phyloP scores from a whole-genome alignment of 2,113 vertebrate species.

The Microtus montanus region DNA sequence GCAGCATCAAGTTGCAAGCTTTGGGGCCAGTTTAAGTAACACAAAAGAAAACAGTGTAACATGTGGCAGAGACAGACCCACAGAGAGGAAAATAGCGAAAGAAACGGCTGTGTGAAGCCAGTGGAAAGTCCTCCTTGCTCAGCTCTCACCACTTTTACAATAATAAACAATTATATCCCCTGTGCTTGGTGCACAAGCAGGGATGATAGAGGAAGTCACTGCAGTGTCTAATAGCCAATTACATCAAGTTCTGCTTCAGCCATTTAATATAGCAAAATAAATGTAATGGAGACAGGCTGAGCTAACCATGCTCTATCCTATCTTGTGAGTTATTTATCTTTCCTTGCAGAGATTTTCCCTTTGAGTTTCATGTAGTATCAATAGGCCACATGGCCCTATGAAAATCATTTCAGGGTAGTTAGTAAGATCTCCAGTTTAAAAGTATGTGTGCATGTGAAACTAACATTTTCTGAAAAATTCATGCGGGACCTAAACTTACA shows the following conservation, averaged over 20 bases:
- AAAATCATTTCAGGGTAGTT: background rate
- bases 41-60: slow-evolving; percentile 77
- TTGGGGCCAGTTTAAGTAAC: slow-evolving; percentile 81
- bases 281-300: background rate
- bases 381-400: background rate
- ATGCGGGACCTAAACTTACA: background rate
- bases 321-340: background rate
- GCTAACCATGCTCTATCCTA: background rate
- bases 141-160: slow-evolving; percentile 29
- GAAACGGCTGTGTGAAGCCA: slow-evolving; percentile 1
- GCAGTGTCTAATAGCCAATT: background rate
- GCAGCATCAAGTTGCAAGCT: slow-evolving; percentile 72
- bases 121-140: slow-evolving; percentile 39
- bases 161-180: slow-evolving; percentile 52
- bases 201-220: background rate
- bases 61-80: slow-evolving; percentile 40
- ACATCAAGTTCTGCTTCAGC: background rate
- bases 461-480: background rate
- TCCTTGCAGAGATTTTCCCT: background rate
- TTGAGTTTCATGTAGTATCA: slow-evolving; percentile 27
- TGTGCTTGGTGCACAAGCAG: background rate
- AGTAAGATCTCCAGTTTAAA: slow-evolving; percentile 1
- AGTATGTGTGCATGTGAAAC: background rate
- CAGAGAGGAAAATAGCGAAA: slow-evolving; percentile 58
- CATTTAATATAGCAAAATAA: background rate